A percentile compares a stretch with the other conserved stretches of the same genome.
These are phyloP conservation scores for Nothobranchius furzeri DNA, from an alignment of 2,113 vertebrate species.

Conservation along the genomic window DNA sequence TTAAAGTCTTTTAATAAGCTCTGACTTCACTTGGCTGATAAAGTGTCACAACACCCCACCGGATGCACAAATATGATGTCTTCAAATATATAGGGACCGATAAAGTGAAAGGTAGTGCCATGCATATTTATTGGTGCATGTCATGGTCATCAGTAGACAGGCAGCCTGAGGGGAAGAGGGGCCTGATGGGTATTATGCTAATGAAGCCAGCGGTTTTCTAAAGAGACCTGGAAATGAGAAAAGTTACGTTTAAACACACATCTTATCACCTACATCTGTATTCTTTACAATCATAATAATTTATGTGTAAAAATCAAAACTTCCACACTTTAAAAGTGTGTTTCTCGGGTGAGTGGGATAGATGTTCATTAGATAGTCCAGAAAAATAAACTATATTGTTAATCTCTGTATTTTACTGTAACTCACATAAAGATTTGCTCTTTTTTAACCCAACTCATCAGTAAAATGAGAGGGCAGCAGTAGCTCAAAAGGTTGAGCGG, in stretches of 20 bases:
- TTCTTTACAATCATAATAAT: no score
- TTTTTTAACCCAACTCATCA: no score
- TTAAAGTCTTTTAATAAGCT: slow-evolving; percentile 48
- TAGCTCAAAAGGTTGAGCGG: no score
- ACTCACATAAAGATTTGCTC: no score
- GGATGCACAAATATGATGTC: not conserved
- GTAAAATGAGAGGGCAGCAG: no score
- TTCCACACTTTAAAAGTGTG: no score
- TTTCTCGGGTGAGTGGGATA: no score
- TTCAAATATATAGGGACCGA: slow-evolving; percentile 24
- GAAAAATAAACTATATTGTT: no score
- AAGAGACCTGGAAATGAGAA: slow-evolving; percentile 55
- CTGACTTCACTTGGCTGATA: slow-evolving; percentile 15
- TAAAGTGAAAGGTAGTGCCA: slow-evolving; percentile 22
- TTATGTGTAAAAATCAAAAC: no score
- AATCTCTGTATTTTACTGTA: no score
- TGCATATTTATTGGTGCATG: slow-evolving; percentile 30
- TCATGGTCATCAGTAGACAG: slow-evolving; percentile 62
- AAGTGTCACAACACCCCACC: slow-evolving; percentile 8
- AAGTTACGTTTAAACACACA: not conserved
- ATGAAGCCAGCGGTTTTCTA: slow-evolving; percentile 74
- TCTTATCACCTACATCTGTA: no score
- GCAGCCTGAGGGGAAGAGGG: slow-evolving; percentile 60
- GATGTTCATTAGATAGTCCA: no score
- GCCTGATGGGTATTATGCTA: slow-evolving; percentile 74